phyloP scores from a whole-genome alignment of 2,113 vertebrate genomes.

The Datnioides undecimradiatus region DNA sequence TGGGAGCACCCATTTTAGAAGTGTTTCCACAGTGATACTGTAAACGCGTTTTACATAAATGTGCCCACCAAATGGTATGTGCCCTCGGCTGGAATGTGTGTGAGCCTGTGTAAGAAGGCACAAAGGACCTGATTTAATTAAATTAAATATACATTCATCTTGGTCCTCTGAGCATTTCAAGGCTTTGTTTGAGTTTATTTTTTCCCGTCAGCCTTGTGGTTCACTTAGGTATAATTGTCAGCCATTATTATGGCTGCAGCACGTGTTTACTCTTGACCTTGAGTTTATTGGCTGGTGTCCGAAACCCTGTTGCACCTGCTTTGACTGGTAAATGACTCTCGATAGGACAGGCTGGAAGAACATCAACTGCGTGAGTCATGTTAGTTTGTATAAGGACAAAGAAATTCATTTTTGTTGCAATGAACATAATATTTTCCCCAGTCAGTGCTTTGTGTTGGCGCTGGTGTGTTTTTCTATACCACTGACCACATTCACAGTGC shows the following conservation, averaged over 20 bases:
- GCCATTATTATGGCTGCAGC: slow-evolving; percentile 11
- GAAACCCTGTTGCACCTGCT: slow-evolving; percentile 21
- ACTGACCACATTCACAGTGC: neutral
- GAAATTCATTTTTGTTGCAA: neutral
- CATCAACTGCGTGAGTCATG: neutral
- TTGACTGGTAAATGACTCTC: slow-evolving; percentile 30
- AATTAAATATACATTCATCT: slow-evolving; percentile 3
- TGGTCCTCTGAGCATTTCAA: neutral
- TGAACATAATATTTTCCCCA: neutral
- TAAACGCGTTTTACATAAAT: neutral
- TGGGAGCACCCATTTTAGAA: slow-evolving; percentile 11
- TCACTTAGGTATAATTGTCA: neutral
- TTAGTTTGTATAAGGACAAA: neutral
- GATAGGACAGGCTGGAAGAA: neutral
- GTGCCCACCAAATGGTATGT: neutral
- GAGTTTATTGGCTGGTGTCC: slow-evolving; percentile 17
- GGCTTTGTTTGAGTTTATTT: slow-evolving; percentile 15
- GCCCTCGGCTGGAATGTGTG: slow-evolving; percentile 1
- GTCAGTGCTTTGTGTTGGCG: neutral
- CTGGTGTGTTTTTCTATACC: slow-evolving; percentile 15
- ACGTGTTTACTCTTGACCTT: slow-evolving; percentile 33
- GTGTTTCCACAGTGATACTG: slow-evolving; percentile 28
- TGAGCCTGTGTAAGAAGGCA: neutral
- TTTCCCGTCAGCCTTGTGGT: neutral
- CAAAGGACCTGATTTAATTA: neutral